These are phyloP conservation scores for Drosophila mayri DNA, from an alignment of 1,140 invertebrate genomes.

Conservation along the genomic window DNA sequence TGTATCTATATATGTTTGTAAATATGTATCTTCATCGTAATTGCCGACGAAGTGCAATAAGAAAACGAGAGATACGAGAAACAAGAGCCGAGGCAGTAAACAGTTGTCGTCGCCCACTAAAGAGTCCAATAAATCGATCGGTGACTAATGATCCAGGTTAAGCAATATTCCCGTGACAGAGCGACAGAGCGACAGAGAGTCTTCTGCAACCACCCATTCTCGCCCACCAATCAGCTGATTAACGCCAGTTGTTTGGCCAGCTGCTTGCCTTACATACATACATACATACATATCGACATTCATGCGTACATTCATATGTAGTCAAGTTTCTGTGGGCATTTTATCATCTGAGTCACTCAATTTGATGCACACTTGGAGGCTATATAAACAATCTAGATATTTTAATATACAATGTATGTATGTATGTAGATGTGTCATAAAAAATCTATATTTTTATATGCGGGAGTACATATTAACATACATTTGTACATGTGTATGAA, in stretches of 20 bases:
- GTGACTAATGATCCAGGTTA: conserved; percentile 33
- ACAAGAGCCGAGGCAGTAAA: conserved; percentile 18
- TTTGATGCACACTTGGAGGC: background rate
- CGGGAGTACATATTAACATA: background rate
- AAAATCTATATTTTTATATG: background rate
- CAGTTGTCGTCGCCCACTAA: conserved; percentile 34
- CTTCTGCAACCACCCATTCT: conserved; percentile 17
- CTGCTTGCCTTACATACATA: conserved; percentile 1
- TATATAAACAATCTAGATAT: background rate
- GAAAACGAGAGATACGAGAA: background rate
- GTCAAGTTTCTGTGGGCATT: no score
- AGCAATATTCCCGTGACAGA: background rate
- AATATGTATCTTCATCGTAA: conserved; percentile 29
- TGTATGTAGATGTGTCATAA: background rate
- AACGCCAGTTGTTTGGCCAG: conserved; percentile 5
- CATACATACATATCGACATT: background rate
- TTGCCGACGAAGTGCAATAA: conserved; percentile 17
- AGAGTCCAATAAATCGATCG: conserved; percentile 27
- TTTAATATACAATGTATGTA: background rate
- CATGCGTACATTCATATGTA: background rate
- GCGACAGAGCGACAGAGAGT: conserved; percentile 33
- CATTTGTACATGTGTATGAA: background rate
- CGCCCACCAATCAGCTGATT: conserved; percentile 31
- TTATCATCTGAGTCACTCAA: conserved; percentile 1
- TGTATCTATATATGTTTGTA: background rate